Percentiles rank a stretch among this genome's conserved stretches.
Conservation (phyloP, 1,140 invertebrate genomes). For the Heliconius melpomene region DNA sequence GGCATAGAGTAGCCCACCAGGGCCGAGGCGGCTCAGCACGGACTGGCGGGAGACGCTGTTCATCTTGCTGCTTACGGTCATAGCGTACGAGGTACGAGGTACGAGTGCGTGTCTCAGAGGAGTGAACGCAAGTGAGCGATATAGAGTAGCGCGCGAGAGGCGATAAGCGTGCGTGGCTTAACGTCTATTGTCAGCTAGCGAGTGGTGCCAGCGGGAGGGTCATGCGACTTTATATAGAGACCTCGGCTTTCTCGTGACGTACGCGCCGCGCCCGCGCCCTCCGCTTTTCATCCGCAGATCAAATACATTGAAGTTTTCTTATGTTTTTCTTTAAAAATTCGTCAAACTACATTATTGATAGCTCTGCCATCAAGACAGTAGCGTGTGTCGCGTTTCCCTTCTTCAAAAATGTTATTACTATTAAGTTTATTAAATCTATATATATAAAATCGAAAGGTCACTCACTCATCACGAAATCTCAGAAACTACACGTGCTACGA, state of each 20-base stretch:
- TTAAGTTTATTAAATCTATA: too few relatives aligned
- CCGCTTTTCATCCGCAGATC: slow-evolving; percentile 42
- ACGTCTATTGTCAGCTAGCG: slow-evolving; percentile 66
- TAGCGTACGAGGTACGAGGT: slow-evolving; percentile 61
- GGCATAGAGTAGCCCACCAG: slow-evolving; percentile 71
- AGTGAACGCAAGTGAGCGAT: slow-evolving; percentile 61
- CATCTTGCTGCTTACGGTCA: slow-evolving; percentile 80
- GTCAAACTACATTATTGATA: slow-evolving; percentile 47
- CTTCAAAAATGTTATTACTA: background rate
- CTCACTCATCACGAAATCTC: too few relatives aligned
- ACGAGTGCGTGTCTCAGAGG: slow-evolving; percentile 55
- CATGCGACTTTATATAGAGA: slow-evolving; percentile 70
- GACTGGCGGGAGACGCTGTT: slow-evolving; percentile 77
- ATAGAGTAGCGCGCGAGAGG: slow-evolving; percentile 52
- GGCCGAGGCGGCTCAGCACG: slow-evolving; percentile 70
- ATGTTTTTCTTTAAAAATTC: slow-evolving; percentile 51
- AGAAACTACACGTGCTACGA: too few relatives aligned
- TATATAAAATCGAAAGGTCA: too few relatives aligned
- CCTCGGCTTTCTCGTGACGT: slow-evolving; percentile 75
- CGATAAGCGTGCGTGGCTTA: slow-evolving; percentile 59
- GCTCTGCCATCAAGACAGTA: slow-evolving; percentile 23
- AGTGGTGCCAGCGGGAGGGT: slow-evolving; percentile 70
- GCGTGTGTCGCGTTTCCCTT: background rate
- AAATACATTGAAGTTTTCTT: slow-evolving; percentile 51
- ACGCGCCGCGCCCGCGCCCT: slow-evolving; percentile 38